A percentile compares a stretch with the other conserved stretches of the same genome.
phyloP scores from a whole-genome alignment of 2,797 vertebrate species.

The Arnoldichthys spilopterus region DNA sequence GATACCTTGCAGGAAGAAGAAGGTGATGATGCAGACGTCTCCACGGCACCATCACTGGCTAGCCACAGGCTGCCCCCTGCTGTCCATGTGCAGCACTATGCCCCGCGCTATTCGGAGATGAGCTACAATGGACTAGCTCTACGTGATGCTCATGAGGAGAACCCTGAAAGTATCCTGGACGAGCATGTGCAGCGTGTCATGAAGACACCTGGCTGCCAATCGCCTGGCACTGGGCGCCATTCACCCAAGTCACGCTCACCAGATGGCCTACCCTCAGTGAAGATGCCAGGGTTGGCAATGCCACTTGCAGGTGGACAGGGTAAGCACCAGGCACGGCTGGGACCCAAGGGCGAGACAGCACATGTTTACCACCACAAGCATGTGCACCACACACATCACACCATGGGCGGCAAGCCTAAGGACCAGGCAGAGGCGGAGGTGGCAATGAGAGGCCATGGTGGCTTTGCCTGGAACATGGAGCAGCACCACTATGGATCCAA shows the following conservation, averaged over 20 bases:
- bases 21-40: constrained; percentile 84
- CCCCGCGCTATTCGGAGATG: constrained; percentile 83
- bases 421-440: constrained; percentile 85
- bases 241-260: constrained; percentile 90
- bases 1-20: constrained; percentile 87
- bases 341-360: constrained; percentile 78
- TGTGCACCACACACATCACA: constrained; percentile 82
- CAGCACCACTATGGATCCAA: constrained; percentile 83
- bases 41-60: constrained; percentile 73
- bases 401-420: constrained; percentile 79
- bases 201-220: constrained; percentile 95
- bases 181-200: constrained; percentile 97
- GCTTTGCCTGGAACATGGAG: constrained; percentile 82
- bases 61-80: constrained; percentile 85
- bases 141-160: constrained; percentile 92
- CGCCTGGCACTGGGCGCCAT: constrained; percentile 87
- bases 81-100: constrained; percentile 83
- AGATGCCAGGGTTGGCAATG: constrained; percentile 70
- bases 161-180: constrained; percentile 96
- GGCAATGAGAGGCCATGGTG: constrained; percentile 73
- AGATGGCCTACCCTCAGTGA: constrained; percentile 77
- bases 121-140: constrained; percentile 77
- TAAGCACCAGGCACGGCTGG: constrained; percentile 82
- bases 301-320: constrained; percentile 72
- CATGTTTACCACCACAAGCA: constrained; percentile 88